Evolutionary conservation across 2,888 invertebrate species (phyloP).

Genomic region (Trichopoda pennipes): DNA sequence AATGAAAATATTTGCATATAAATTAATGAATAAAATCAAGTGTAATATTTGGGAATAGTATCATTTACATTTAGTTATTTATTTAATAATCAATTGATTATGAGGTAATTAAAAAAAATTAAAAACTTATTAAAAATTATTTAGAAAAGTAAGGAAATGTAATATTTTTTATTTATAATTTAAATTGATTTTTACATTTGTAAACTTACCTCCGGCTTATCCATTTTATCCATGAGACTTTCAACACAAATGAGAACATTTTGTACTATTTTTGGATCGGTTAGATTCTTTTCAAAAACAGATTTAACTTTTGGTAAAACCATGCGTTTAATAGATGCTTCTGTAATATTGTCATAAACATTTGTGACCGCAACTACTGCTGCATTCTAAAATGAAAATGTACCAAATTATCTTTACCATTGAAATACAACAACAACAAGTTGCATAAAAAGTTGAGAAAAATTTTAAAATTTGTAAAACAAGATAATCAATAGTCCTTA

Average conservation of each 20-base stretch:
- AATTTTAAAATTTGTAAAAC: background rate
- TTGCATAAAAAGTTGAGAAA: background rate
- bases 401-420: background rate
- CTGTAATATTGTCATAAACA: slow-evolving; percentile 91
- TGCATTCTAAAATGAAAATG: slow-evolving; percentile 85
- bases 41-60: background rate
- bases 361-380: slow-evolving; percentile 93
- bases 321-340: slow-evolving; percentile 88
- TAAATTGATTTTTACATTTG: background rate
- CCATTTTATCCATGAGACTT: slow-evolving; percentile 90
- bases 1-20: slow-evolving; percentile 4
- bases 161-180: background rate
- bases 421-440: background rate
- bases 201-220: slow-evolving; percentile 85
- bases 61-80: background rate
- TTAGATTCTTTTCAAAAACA: slow-evolving; percentile 89
- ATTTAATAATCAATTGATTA: no score
- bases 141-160: background rate
- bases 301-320: slow-evolving; percentile 91
- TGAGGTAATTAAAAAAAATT: background rate
- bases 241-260: slow-evolving; percentile 90
- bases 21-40: slow-evolving; percentile 10
- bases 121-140: background rate
- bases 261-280: slow-evolving; percentile 90
- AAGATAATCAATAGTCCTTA: slow-evolving; percentile 20